Evolutionary conservation across 2,113 vertebrate species (phyloP).

Genomic region (Alaudala cheleensis): DNA sequence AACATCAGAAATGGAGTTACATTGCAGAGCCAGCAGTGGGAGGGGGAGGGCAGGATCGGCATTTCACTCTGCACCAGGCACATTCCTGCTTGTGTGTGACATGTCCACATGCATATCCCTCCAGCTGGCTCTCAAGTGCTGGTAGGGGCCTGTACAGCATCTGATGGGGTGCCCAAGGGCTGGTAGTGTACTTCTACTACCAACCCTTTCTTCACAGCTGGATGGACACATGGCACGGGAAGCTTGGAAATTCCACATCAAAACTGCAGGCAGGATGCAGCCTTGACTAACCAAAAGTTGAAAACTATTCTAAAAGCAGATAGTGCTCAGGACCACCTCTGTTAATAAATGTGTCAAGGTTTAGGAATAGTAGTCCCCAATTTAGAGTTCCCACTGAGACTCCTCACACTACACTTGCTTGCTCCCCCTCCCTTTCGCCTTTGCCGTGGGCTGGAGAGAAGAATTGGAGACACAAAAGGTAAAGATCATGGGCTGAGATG

Average conservation of each 20-base stretch:
- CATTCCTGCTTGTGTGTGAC: neutral
- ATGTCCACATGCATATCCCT: neutral
- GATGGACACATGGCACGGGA: neutral
- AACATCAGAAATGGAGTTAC: neutral
- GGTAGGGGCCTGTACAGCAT: fast-evolving
- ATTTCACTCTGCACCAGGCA: neutral
- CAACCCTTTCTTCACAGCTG: neutral
- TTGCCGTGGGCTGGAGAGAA: neutral
- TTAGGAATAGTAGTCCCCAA: neutral
- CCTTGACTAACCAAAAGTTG: neutral
- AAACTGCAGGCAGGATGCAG: neutral
- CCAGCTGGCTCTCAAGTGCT: neutral
- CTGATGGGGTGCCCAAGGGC: neutral
- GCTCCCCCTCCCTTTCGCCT: neutral
- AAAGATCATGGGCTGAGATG: fast-evolving
- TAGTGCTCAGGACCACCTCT: neutral
- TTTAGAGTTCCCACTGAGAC: neutral
- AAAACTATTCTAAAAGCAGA: neutral
- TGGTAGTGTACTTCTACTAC: neutral
- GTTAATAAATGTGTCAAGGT: neutral
- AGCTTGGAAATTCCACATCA: neutral
- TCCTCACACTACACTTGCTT: neutral
- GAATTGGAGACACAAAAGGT: neutral
- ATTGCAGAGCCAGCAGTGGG: neutral
- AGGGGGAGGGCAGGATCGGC: neutral